Evolutionary conservation across 2,113 vertebrate species (phyloP), one percentile per base, ranked within the genome.

Genomic region (Ctenodactylus gundi): DNA sequence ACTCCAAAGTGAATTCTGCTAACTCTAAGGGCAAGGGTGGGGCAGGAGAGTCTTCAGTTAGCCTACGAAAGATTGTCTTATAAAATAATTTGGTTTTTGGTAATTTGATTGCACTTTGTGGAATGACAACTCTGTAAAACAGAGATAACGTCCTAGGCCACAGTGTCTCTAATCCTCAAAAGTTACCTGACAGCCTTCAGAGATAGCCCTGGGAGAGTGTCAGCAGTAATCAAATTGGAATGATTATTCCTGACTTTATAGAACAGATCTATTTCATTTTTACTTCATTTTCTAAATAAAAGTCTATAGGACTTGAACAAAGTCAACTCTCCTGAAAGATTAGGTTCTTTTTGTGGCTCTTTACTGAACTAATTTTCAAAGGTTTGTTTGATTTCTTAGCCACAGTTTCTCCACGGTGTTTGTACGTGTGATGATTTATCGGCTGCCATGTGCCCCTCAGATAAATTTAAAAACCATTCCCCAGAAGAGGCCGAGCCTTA

Each of bases 361-460:
- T 93, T 75, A 95, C 88, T 90, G 76, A 95, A 92, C 75, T 96
- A 62, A 87, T 94, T 96, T 97, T 96, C 88, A 88, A 96, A 97
- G 89, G 72, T 27, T 49, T 82, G 49, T 86, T 95, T 93, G 94
- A 94, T 94, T 96, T 94, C 84, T 77, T 94, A 96, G 91, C 81
- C 83, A 88, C 67, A 70, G 84, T 95, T 96, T 93, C 84, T 85
- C 5, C 87, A 29, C 13, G 41, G 44, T 96, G 87, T 93, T 97
- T 94, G 64, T 85, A 75, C 0, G 0, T 78, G 84, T n/a, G 65
- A 58, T 93, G 90, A 95, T 97, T 96, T 91, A 94, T 96, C 94
- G 85, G 57, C 87, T 87, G 60, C 76, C 93, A 83, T 78, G 46
- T 73, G 49, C 18, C 44, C 67, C 84, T 93, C 68, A 75, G 92